phyloP scores from a whole-genome alignment of 2,888 invertebrate species.

The Biston betularia region DNA sequence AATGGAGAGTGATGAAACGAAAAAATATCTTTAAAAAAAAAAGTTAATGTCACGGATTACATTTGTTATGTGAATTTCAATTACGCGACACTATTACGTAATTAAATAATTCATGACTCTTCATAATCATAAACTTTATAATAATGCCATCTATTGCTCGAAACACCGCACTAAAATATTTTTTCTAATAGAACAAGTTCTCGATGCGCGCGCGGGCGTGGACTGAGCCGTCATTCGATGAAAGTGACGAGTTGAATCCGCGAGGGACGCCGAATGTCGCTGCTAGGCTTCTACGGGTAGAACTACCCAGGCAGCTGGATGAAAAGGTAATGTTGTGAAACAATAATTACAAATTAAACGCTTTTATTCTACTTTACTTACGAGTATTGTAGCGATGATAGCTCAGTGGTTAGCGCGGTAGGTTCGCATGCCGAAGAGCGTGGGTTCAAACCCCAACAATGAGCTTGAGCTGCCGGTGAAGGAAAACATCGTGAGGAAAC shows the following conservation, averaged over 20 bases:
- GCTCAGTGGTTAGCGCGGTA: too few relatives aligned
- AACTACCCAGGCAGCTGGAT: conserved; percentile 62
- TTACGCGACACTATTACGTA: not conserved
- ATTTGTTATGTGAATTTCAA: not conserved
- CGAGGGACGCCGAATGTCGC: conserved; percentile 67
- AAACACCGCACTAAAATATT: conserved; percentile 15
- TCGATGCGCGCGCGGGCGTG: conserved; percentile 93
- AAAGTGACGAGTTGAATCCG: conserved; percentile 59
- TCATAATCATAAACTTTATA: conserved; percentile 23
- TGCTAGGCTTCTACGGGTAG: conserved; percentile 64
- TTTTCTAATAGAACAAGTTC: conserved; percentile 89
- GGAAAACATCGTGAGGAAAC: too few relatives aligned
- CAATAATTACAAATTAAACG: too few relatives aligned
- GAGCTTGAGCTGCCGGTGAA: too few relatives aligned
- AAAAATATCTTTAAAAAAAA: not conserved
- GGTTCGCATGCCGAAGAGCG: too few relatives aligned
- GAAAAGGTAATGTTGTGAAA: conserved; percentile 59
- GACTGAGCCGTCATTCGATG: conserved; percentile 87
- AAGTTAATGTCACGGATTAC: not conserved
- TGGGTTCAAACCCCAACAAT: too few relatives aligned
- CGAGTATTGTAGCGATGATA: too few relatives aligned
- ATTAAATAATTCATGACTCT: conserved; percentile 28
- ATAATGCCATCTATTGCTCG: conserved; percentile 17
- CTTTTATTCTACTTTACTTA: too few relatives aligned
- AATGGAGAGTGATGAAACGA: conserved; percentile 38